These are phyloP conservation scores for Selene dorsalis DNA, from an alignment of 2,797 vertebrate species.

Conservation along the genomic window DNA sequence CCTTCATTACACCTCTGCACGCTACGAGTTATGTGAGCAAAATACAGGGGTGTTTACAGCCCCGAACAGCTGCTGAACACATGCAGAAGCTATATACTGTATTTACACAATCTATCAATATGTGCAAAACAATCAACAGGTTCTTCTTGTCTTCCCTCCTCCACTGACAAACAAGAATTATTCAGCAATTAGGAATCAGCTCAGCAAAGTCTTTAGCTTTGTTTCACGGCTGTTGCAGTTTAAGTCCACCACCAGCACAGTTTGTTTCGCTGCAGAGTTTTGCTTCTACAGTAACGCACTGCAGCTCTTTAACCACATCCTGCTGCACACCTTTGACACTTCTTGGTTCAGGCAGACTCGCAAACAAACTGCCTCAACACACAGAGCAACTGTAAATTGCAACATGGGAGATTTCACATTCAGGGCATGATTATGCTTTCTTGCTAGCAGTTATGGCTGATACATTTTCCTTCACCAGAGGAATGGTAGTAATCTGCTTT, in stretches of 20 bases:
- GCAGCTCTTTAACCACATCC: constrained; percentile 75
- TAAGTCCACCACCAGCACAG: not conserved
- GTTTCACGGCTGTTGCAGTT: constrained; percentile 1
- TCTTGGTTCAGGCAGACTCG: constrained; percentile 34
- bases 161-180: not conserved
- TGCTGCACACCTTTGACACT: constrained; percentile 53
- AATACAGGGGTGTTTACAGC: not conserved
- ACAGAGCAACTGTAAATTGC: not conserved
- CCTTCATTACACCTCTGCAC: not conserved
- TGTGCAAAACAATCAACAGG: not conserved
- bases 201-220: constrained; percentile 6
- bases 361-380: constrained; percentile 28
- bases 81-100: not conserved
- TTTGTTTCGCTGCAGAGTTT: constrained; percentile 10
- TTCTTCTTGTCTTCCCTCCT: not conserved
- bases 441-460: not conserved
- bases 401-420: constrained; percentile 4
- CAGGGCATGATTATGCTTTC: not conserved
- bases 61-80: not conserved
- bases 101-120: not conserved
- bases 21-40: too few species aligned
- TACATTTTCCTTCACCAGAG: not conserved
- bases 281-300: constrained; percentile 32
- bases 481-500: not conserved
- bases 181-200: not conserved